Conservation (phyloP, 2,797 vertebrate species). For the Anniella stebbinsi region DNA sequence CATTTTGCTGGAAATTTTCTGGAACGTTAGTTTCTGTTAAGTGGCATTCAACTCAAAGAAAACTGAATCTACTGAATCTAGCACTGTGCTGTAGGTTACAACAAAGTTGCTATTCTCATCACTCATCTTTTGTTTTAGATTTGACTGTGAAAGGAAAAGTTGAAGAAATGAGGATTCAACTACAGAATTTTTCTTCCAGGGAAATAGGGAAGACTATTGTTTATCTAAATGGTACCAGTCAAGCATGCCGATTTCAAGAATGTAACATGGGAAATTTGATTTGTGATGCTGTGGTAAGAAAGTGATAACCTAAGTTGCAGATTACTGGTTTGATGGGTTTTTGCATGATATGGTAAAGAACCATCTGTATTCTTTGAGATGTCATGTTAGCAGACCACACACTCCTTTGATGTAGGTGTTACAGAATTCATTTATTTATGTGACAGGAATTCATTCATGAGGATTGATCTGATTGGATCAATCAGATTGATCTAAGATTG, state of each 20-base stretch:
- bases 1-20: neutral
- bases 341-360: neutral
- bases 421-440: neutral
- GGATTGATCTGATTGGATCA: neutral
- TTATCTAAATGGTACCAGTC: slow-evolving; percentile 86
- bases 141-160: slow-evolving; percentile 83
- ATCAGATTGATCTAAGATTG: too few species aligned
- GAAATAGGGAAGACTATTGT: slow-evolving; percentile 89
- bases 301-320: neutral
- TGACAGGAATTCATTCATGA: neutral
- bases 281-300: slow-evolving; percentile 92
- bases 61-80: neutral
- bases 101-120: neutral
- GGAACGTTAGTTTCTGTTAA: neutral
- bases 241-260: slow-evolving; percentile 88
- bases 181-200: slow-evolving; percentile 84
- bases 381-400: neutral
- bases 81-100: neutral
- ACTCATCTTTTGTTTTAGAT: slow-evolving; percentile 78
- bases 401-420: neutral
- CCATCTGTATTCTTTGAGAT: neutral
- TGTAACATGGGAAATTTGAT: slow-evolving; percentile 96
- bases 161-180: slow-evolving; percentile 81
- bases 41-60: neutral
- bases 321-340: neutral